phyloP scores from a whole-genome alignment of 2,113 vertebrate genomes.

The Paramormyrops kingsleyae region DNA sequence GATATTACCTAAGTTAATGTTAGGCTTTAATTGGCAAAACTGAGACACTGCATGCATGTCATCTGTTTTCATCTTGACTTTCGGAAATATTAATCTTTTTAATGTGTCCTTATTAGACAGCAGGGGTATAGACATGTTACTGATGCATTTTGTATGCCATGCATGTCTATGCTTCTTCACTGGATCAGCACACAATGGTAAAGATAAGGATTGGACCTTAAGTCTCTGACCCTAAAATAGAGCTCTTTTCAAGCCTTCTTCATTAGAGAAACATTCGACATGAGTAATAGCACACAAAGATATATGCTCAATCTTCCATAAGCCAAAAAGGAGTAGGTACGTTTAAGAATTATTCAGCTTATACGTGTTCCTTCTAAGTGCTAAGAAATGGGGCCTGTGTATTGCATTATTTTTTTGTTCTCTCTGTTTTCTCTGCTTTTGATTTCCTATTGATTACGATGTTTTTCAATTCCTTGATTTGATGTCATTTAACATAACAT shows the following conservation, averaged over 20 bases:
- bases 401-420: background rate
- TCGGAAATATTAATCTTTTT: background rate
- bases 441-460: background rate
- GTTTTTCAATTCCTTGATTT: background rate
- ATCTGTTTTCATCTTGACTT: background rate
- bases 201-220: background rate
- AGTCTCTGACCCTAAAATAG: background rate
- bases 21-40: background rate
- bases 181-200: background rate
- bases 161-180: background rate
- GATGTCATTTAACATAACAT: background rate
- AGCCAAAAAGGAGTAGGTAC: background rate
- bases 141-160: background rate
- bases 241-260: background rate
- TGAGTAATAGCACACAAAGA: background rate
- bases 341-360: background rate
- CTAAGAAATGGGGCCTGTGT: background rate
- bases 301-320: background rate
- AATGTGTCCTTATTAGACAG: background rate
- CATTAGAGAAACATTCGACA: background rate
- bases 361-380: background rate
- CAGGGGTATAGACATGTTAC: background rate
- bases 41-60: background rate
- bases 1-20: background rate
- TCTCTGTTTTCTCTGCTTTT: background rate